Conservation (phyloP, 2,113 vertebrate species). For the Anguilla rostrata region DNA sequence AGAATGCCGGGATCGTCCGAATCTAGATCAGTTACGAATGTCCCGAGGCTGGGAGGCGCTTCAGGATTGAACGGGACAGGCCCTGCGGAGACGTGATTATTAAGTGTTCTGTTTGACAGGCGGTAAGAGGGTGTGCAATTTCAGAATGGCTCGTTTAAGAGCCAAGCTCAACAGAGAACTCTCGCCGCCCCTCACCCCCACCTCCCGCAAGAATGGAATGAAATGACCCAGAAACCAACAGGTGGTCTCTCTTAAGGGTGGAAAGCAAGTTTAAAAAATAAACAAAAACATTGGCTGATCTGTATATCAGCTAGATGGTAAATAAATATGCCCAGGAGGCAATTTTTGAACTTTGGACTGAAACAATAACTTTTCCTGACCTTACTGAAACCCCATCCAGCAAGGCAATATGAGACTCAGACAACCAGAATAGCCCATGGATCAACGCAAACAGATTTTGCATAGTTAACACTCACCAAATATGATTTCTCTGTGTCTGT, state of each 20-base stretch:
- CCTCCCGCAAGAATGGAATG: background rate
- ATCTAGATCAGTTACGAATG: background rate
- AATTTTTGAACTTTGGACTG: constrained; percentile 40
- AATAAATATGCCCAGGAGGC: constrained; percentile 37
- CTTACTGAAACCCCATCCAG: constrained; percentile 32
- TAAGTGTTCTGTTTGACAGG: background rate
- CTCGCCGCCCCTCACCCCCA: background rate
- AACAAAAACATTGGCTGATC: constrained; percentile 19
- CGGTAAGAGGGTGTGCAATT: background rate
- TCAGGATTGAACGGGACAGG: background rate
- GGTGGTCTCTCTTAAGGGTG: background rate
- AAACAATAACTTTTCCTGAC: constrained; percentile 58
- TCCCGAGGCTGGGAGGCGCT: background rate
- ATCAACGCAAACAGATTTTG: constrained; percentile 49
- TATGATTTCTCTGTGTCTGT: constrained; percentile 12
- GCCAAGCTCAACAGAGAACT: background rate
- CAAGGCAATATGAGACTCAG: constrained; percentile 25
- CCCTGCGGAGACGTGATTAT: background rate
- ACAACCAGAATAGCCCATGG: constrained; percentile 53
- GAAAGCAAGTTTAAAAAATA: constrained; percentile 4
- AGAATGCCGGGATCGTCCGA: background rate
- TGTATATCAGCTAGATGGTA: constrained; percentile 16
- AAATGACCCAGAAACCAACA: background rate
- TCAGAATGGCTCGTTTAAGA: background rate
- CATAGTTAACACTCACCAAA: constrained; percentile 51